A percentile compares a stretch with the other conserved stretches of the same genome.
Evolutionary conservation across 1,140 invertebrate species (phyloP).

Genomic region (Centruroides sculpturatus): DNA sequence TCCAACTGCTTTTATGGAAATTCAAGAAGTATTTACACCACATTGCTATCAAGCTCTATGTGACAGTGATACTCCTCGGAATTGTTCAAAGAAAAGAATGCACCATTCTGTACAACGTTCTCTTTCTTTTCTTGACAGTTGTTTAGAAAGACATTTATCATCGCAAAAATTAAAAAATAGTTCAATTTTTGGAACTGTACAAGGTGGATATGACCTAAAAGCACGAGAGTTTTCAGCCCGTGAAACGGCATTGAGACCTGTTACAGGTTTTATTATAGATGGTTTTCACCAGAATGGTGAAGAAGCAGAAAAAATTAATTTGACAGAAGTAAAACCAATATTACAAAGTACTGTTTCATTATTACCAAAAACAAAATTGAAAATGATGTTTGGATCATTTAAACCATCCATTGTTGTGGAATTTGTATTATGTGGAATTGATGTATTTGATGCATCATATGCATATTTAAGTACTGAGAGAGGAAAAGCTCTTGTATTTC

Average conservation of each 20-base stretch:
- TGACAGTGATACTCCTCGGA: conserved; percentile 58
- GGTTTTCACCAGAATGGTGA: conserved; percentile 58
- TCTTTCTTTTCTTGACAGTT: conserved; percentile 20
- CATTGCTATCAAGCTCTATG: conserved; percentile 60
- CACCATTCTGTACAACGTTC: conserved; percentile 39
- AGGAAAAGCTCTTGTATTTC: conserved; percentile 41
- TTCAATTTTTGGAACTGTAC: conserved; percentile 49
- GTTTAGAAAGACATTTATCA: conserved; percentile 19
- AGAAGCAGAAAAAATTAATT: conserved; percentile 38
- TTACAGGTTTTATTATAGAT: conserved; percentile 55
- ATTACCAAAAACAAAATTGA: conserved; percentile 46
- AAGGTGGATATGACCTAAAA: conserved; percentile 50
- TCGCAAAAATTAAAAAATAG: conserved; percentile 23
- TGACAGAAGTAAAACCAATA: conserved; percentile 41
- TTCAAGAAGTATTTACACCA: conserved; percentile 56
- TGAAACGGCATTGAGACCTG: conserved; percentile 37
- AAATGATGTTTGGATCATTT: conserved; percentile 49
- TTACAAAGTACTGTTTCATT: conserved; percentile 41
- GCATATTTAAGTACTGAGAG: conserved; percentile 44
- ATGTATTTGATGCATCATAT: conserved; percentile 67
- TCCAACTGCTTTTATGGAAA: conserved; percentile 50
- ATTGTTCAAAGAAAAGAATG: conserved; percentile 49
- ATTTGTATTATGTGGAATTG: conserved; percentile 51
- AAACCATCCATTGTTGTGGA: conserved; percentile 46
- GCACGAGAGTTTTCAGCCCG: conserved; percentile 35